Percentiles rank a stretch among this genome's conserved stretches.
These are phyloP conservation scores for Coturnix japonica DNA, from an alignment of 2,113 vertebrate genomes.

Conservation along the genomic window DNA sequence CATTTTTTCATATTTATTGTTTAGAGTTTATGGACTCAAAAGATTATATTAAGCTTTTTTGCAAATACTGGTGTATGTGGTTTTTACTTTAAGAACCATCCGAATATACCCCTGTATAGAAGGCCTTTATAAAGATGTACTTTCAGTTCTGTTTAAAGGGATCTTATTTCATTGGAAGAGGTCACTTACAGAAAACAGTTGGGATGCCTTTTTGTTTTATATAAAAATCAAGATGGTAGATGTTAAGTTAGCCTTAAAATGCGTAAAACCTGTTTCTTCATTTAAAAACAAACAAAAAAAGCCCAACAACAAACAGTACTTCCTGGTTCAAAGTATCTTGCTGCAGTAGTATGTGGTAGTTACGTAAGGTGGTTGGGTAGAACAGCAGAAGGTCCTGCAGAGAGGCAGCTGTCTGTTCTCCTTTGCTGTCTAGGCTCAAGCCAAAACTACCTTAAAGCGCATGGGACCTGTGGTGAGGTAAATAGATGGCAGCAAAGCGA, in stretches of 20 bases:
- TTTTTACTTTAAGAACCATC: conserved; percentile 8
- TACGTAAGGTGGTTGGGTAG: neutral
- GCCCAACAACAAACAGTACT: neutral
- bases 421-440: neutral
- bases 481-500: conserved; percentile 1
- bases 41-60: conserved; percentile 48
- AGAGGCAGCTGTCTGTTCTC: conserved; percentile 53
- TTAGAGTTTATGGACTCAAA: conserved; percentile 62
- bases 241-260: neutral
- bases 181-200: neutral
- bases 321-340: neutral
- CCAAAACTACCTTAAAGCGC: conserved; percentile 35
- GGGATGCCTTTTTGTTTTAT: neutral
- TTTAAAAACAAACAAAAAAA: neutral
- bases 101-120: neutral
- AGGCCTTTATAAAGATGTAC: neutral
- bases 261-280: neutral
- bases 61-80: neutral
- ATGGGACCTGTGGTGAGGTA: neutral
- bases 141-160: neutral
- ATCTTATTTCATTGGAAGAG: neutral
- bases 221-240: neutral
- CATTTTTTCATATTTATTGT: conserved; percentile 60
- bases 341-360: neutral
- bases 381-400: conserved; percentile 17